Percentiles rank a stretch among this genome's conserved stretches.
These are phyloP conservation scores for Oryzias sinensis DNA, from an alignment of 2,797 vertebrate genomes.

Conservation along the genomic window DNA sequence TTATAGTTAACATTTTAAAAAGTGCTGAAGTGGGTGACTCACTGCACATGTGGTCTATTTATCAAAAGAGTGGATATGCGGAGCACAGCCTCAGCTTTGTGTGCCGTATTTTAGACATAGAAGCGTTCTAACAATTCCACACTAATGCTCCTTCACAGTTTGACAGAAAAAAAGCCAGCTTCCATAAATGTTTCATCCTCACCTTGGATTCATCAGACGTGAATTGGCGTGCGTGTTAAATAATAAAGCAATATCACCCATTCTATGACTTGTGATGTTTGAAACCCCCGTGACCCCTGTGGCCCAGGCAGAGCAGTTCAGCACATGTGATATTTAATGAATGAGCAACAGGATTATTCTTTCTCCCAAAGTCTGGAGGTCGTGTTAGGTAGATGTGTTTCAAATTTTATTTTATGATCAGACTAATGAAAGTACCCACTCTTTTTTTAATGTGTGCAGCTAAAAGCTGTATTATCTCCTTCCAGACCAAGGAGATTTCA, in stretches of 20 bases:
- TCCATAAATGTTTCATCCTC: constrained; percentile 23
- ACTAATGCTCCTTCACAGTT: constrained; percentile 11
- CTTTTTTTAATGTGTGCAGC: constrained; percentile 52
- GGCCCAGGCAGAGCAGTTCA: constrained; percentile 24
- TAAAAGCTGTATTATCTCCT: constrained; percentile 49
- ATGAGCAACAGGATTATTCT: constrained; percentile 45
- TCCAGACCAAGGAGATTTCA: constrained; percentile 12
- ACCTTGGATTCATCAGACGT: constrained; percentile 28
- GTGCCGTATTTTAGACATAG: neutral
- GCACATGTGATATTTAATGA: constrained; percentile 47
- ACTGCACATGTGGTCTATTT: no score
- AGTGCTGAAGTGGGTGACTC: no score
- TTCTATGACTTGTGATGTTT: constrained; percentile 23
- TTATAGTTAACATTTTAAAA: no score
- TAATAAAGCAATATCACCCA: constrained; percentile 32
- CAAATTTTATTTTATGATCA: constrained; percentile 57
- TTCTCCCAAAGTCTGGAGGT: constrained; percentile 31
- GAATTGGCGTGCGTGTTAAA: constrained; percentile 34
- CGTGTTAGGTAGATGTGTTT: constrained; percentile 52
- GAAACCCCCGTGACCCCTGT: constrained; percentile 31
- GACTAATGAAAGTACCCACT: constrained; percentile 65
- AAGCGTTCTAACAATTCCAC: constrained; percentile 5
- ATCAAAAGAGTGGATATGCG: no score
- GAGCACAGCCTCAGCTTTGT: no score
- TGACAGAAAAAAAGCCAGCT: constrained; percentile 10